These are phyloP conservation scores for Phocoena sinus DNA, from an alignment of 2,113 vertebrate genomes.

Conservation along the genomic window DNA sequence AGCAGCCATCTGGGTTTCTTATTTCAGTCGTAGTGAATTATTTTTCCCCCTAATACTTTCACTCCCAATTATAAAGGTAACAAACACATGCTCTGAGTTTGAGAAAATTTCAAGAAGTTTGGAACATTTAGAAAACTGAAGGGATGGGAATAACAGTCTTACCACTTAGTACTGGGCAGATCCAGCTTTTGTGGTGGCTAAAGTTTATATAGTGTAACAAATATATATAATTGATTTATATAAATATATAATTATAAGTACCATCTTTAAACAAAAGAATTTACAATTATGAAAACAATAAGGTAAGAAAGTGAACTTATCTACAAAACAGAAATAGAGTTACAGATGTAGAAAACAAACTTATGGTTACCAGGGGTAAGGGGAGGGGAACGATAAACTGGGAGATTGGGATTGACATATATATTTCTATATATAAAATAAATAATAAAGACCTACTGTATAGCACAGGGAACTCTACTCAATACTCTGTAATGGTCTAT, in stretches of 20 bases:
- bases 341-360: not conserved
- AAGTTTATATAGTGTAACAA: not conserved
- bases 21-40: not conserved
- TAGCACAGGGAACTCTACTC: not conserved
- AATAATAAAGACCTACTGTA: not conserved
- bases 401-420: not conserved
- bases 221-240: not conserved
- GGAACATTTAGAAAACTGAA: not conserved
- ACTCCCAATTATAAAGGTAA: not conserved
- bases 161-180: not conserved
- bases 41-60: not conserved
- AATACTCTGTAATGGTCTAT: not conserved
- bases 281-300: not conserved
- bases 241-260: not conserved
- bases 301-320: not conserved
- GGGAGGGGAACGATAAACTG: not conserved
- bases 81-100: not conserved
- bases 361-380: not conserved
- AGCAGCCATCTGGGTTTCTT: not conserved
- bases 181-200: not conserved
- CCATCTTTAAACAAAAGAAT: not conserved
- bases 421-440: not conserved
- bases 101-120: conserved; percentile 23
- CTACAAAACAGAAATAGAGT: not conserved
- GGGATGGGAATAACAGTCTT: not conserved